Percentiles rank a stretch among this genome's conserved stretches.
These are phyloP conservation scores for Asarcornis scutulata DNA, from an alignment of 2,113 vertebrate genomes.

Conservation along the genomic window DNA sequence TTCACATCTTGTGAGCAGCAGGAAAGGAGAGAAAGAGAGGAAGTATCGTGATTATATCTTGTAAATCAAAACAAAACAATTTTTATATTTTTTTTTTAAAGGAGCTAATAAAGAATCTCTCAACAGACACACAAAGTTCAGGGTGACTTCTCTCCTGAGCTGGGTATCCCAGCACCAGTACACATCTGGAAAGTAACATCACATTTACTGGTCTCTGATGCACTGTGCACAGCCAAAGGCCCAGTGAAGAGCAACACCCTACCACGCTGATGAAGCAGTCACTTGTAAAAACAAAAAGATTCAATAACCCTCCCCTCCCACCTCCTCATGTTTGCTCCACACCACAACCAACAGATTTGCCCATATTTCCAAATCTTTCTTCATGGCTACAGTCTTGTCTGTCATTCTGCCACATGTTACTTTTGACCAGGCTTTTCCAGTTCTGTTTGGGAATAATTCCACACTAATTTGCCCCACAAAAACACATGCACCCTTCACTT, in stretches of 20 bases:
- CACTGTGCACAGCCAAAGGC: neutral
- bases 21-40: neutral
- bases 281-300: neutral
- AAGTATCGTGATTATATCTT: neutral
- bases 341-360: fast-evolving
- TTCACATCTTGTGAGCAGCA: neutral
- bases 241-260: neutral
- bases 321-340: neutral
- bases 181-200: neutral
- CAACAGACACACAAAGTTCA: neutral
- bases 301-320: neutral
- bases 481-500: neutral
- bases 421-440: neutral
- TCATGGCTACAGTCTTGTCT: neutral
- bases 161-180: neutral
- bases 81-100: neutral
- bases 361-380: neutral
- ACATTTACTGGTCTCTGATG: neutral
- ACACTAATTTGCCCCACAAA: neutral
- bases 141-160: neutral
- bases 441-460: neutral
- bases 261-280: neutral
- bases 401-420: neutral
- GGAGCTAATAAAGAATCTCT: neutral
- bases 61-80: neutral